These are phyloP conservation scores for Drosophila kanapiae DNA, from an alignment of 1,140 invertebrate species.

Conservation along the genomic window DNA sequence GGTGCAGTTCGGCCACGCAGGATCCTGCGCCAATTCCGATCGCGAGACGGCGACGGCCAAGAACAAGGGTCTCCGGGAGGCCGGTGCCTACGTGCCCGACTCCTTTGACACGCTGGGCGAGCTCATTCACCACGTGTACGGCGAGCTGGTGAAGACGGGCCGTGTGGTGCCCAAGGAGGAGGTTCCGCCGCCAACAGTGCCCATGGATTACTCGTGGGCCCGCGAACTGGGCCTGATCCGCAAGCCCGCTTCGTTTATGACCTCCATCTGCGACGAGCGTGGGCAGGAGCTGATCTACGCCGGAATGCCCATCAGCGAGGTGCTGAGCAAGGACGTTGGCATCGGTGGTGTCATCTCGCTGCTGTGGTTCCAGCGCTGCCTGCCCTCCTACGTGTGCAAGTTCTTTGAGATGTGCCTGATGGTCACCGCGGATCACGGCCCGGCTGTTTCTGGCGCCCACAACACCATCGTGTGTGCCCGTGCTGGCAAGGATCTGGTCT, in stretches of 20 bases:
- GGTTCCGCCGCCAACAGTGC: constrained; percentile 98
- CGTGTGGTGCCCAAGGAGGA: constrained; percentile 95
- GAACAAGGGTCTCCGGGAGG: constrained; percentile 93
- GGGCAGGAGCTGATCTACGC: constrained; percentile 99
- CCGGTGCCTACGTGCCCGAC: constrained; percentile 95
- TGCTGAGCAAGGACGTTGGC: constrained; percentile 95
- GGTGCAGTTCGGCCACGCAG: constrained; percentile 99
- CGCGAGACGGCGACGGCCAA: constrained; percentile 97
- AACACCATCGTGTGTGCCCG: constrained; percentile 99
- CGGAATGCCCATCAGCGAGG: constrained; percentile 99
- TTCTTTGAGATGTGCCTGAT: constrained; percentile 99
- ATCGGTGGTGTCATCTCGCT: constrained; percentile 99
- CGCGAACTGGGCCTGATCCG: constrained; percentile 98
- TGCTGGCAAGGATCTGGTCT: constrained; percentile 99
- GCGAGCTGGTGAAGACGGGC: constrained; percentile 92
- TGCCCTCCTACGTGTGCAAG: constrained; percentile 97
- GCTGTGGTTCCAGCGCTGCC: constrained; percentile 98
- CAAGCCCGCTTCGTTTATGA: constrained; percentile 99
- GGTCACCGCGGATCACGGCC: constrained; percentile 99
- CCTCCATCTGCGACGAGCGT: constrained; percentile 99
- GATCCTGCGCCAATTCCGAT: constrained; percentile 98
- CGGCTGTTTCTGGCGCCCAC: constrained; percentile 99
- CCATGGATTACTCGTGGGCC: constrained; percentile 99
- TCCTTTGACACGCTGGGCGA: constrained; percentile 96
- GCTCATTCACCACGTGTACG: constrained; percentile 90